Percentiles rank a stretch among this genome's conserved stretches.
These are phyloP conservation scores for Zootoca vivipara DNA, from an alignment of 2,113 vertebrate species.

Conservation along the genomic window DNA sequence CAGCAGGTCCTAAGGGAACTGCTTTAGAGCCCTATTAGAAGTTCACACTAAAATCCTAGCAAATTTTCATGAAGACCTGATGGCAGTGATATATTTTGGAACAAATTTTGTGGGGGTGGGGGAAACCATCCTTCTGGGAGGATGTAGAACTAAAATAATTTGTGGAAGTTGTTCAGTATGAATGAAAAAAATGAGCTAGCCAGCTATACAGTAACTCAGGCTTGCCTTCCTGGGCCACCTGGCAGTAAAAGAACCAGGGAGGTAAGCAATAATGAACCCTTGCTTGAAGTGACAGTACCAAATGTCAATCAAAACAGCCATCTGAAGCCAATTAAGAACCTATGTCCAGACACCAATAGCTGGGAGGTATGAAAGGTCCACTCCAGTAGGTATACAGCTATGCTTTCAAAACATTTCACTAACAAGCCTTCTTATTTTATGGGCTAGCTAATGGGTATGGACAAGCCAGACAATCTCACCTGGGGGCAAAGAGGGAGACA, in stretches of 20 bases:
- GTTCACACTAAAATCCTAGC: too few relatives aligned
- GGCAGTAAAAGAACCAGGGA: background rate
- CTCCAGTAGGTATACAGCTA: background rate
- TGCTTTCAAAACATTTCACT: background rate
- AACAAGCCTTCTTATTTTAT: background rate
- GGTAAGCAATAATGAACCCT: background rate
- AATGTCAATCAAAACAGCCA: background rate
- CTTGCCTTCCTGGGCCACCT: background rate
- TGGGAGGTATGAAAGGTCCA: slow-evolving; percentile 12
- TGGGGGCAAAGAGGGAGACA: background rate
- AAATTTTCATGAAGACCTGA: too few relatives aligned
- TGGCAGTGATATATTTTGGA: background rate
- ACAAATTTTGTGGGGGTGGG: background rate
- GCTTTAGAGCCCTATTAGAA: too few relatives aligned
- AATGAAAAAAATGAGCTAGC: background rate
- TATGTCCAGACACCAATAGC: slow-evolving; percentile 2
- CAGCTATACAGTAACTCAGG: background rate
- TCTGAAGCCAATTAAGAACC: background rate
- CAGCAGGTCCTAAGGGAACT: too few relatives aligned
- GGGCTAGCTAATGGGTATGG: background rate
- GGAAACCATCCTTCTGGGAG: background rate
- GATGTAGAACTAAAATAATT: background rate
- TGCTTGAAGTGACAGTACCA: background rate
- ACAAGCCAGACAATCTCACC: slow-evolving; percentile 13
- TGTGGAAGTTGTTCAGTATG: background rate